A percentile compares a stretch with the other conserved stretches of the same genome.
phyloP scores from a whole-genome alignment of 2,797 vertebrate species.

The Gallinago stenura region DNA sequence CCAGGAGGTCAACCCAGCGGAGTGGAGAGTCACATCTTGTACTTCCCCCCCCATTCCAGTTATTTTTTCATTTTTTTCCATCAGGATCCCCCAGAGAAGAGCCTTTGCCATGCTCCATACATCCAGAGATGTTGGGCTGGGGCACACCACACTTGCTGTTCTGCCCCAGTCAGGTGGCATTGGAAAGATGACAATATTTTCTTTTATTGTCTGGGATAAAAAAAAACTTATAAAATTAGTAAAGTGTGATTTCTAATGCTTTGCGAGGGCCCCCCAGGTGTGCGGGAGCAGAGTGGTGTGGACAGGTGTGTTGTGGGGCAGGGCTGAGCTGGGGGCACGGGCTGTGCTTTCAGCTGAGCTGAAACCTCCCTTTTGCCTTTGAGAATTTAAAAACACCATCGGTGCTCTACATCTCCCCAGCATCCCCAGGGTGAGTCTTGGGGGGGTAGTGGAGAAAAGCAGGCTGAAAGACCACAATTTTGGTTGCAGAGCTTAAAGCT shows the following conservation, averaged over 20 bases:
- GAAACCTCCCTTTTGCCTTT: not conserved
- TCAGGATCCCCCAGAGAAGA: not conserved
- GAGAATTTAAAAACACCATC: not conserved
- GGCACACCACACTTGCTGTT: not conserved
- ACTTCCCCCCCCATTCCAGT: not conserved
- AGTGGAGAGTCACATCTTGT: not conserved
- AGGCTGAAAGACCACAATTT: not conserved
- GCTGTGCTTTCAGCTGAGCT: not conserved
- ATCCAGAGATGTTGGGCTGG: not conserved
- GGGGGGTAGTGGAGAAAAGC: not conserved
- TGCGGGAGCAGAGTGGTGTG: rapidly evolving
- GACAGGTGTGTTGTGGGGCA: not conserved
- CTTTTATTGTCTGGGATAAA: rapidly evolving
- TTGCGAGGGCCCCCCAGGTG: rapidly evolving
- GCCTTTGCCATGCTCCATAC: rapidly evolving
- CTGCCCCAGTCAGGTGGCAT: not conserved
- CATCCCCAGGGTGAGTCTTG: not conserved
- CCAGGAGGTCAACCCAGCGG: not conserved
- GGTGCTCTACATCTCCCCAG: not conserved
- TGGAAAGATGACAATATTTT: not conserved
- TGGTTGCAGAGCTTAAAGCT: not conserved
- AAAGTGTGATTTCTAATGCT: not conserved
- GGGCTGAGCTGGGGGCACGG: not conserved
- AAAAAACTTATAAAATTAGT: no score
- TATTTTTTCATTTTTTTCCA: not conserved